Evolutionary conservation across 2,888 invertebrate species (phyloP).

Genomic region (Aspidiotus rigidus): DNA sequence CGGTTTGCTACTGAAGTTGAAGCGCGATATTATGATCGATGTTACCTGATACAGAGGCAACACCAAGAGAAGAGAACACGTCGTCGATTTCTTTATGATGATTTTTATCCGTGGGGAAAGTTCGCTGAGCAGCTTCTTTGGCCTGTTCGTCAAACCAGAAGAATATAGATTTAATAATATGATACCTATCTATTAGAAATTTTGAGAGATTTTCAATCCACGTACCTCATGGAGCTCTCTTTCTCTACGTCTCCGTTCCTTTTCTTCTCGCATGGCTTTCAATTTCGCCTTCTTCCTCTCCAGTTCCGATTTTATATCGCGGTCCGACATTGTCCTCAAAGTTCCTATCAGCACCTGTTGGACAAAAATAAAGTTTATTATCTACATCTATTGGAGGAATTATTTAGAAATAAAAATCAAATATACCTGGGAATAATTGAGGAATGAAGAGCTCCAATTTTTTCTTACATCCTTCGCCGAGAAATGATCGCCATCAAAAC

Average conservation of each 20-base stretch:
- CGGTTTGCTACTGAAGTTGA: background rate
- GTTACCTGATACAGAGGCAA: slow-evolving; percentile 67
- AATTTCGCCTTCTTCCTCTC: slow-evolving; percentile 87
- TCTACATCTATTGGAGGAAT: too few species aligned
- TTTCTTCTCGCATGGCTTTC: slow-evolving; percentile 80
- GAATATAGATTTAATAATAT: background rate
- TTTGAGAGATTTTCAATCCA: background rate
- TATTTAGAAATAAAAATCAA: too few species aligned
- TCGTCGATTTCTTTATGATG: slow-evolving; percentile 67
- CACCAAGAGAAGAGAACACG: slow-evolving; percentile 74
- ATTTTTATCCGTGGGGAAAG: slow-evolving; percentile 46
- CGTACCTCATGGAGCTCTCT: slow-evolving; percentile 76
- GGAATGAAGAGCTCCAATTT: too few species aligned
- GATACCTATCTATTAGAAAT: background rate
- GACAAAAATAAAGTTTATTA: too few species aligned
- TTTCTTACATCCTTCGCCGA: too few species aligned
- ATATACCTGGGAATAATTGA: too few species aligned
- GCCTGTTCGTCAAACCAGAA: slow-evolving; percentile 41
- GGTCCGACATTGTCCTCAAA: slow-evolving; percentile 61
- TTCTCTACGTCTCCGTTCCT: slow-evolving; percentile 71
- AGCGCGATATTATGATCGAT: background rate
- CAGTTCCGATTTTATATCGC: slow-evolving; percentile 65
- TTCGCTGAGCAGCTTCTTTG: slow-evolving; percentile 46
- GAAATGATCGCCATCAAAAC: too few species aligned
- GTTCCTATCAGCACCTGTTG: too few species aligned